Evolutionary conservation across 1,140 invertebrate genomes (phyloP), one percentile per base, ranked within the genome.

Genomic region (Phenacoccus solenopsis): DNA sequence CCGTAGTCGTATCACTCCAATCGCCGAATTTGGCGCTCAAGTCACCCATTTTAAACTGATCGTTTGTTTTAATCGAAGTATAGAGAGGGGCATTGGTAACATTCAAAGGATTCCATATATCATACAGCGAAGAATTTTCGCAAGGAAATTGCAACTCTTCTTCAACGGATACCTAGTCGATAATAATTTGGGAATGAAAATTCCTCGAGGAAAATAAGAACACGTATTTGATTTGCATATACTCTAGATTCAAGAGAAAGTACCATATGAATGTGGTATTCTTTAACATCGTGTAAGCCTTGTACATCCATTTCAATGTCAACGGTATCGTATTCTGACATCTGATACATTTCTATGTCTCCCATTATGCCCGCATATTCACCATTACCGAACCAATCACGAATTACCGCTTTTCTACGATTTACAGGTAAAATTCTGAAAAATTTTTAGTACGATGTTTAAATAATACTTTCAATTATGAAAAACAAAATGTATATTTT

Each of bases 21-120:
- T 87, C 84, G 0, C 93, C 94, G 78, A 91, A 94, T 81, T 97
- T 98, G 20, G 89, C 88, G 76, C 91, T 93, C 0, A 98, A 78
- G 78, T 96, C 91, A 0, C 94, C 94, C 74, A 94, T 84, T 81
- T 91, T 88, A 76, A 93, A 94, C 75, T 93, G 87, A 81, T 96
- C 93, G 16, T 84, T 84, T 0, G 88, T 91, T 38, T 91, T 80
- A 57, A 32, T 7, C 1, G 27, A 25, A 10, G 67, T 20, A 21
- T 21, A 38, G 56, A 25, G 16, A 4, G 9, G 16, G 24, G 68
- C 22, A 49, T 38, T 22, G 10, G 21, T 16, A 22, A 64, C 59
- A 28, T 73, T 64, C 67, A 73, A 85, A 0, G 93, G 94, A 80
- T 96, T 93, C 82, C 87, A 96, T 49, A 88, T 85, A 10, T 86